A percentile compares a stretch with the other conserved stretches of the same genome.
phyloP scores from a whole-genome alignment of 2,888 invertebrate species.

The Hoplodrina blanda region DNA sequence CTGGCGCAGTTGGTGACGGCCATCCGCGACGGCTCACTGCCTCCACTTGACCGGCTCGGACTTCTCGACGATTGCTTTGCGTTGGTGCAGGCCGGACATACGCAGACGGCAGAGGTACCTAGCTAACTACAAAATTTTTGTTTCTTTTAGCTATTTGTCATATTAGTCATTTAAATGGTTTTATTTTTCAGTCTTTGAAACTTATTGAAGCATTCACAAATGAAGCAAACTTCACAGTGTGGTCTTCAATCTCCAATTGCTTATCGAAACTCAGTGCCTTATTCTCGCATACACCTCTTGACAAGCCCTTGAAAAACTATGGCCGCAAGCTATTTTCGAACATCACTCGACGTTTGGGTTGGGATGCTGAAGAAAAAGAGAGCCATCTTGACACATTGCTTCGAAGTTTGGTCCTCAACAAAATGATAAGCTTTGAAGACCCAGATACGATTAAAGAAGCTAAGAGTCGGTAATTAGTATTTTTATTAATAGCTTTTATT shows the following conservation, averaged over 20 bases:
- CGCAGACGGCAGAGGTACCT: slow-evolving; percentile 94
- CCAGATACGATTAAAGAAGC: slow-evolving; percentile 95
- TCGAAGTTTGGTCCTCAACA: slow-evolving; percentile 95
- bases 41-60: slow-evolving; percentile 97
- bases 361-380: slow-evolving; percentile 96
- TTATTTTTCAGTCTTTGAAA: slow-evolving; percentile 90
- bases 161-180: background rate
- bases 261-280: slow-evolving; percentile 94
- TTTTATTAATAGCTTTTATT: no score
- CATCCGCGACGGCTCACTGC: slow-evolving; percentile 94
- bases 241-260: slow-evolving; percentile 96
- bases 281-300: slow-evolving; percentile 94
- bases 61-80: slow-evolving; percentile 98
- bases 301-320: slow-evolving; percentile 93
- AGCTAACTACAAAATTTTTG: background rate
- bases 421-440: slow-evolving; percentile 95
- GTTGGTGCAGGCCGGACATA: slow-evolving; percentile 96
- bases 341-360: slow-evolving; percentile 94
- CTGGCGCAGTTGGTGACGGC: slow-evolving; percentile 94
- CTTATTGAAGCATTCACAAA: slow-evolving; percentile 96
- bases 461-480: slow-evolving; percentile 88
- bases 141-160: background rate
- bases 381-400: slow-evolving; percentile 96
- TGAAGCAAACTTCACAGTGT: slow-evolving; percentile 98
- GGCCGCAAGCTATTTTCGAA: slow-evolving; percentile 94